Evolutionary conservation across 2,888 invertebrate species (phyloP), one percentile per base, ranked within the genome.

Genomic region (Caprella mutica): DNA sequence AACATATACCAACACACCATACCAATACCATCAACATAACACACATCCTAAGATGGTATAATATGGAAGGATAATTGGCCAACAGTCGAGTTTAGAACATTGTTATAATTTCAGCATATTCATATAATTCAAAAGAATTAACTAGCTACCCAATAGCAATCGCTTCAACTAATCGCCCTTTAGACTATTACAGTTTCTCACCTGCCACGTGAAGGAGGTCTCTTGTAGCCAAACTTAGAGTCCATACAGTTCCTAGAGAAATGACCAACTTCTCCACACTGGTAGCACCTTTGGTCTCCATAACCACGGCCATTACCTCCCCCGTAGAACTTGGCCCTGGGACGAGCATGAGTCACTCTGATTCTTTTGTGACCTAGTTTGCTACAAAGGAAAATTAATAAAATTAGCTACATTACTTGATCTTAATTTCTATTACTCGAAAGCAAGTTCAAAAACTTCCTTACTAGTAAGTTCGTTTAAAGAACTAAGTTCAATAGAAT

Each of bases 281-380:
- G 77, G 68, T 79, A 79, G 69, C 79, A 79, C 35, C 78, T 69
- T 73, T 78, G 74, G 67, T 78, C 78, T 70, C 77, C 78, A 58
- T 75, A 75, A 44, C 76, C 68, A 38, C 75, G 68, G 5, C 76
- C 75, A 14, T 73, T 72, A 4, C 48, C 30, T n/a, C 29, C 4
- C 5, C 29, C 27, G 17, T 76, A 76, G 48, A 75, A 68, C 29
- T 76, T 76, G 6, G 57, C 60, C 50, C 77, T 68, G 4, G 77
- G 79, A 59, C 78, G 71, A 14, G 80, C 80, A 68, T 76, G 73
- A 1, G 76, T 76, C 24, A 78, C 78, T 39, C 77, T 71, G 55
- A 79, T 75, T 50, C 77, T 72, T 54, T 74, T 72, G 39, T 78
- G 77, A 61, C 74, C 73, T 27, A 79, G 69, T 42, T 48, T 55